Conservation (phyloP, 2,113 vertebrate species). For the Tragelaphus scriptus region DNA sequence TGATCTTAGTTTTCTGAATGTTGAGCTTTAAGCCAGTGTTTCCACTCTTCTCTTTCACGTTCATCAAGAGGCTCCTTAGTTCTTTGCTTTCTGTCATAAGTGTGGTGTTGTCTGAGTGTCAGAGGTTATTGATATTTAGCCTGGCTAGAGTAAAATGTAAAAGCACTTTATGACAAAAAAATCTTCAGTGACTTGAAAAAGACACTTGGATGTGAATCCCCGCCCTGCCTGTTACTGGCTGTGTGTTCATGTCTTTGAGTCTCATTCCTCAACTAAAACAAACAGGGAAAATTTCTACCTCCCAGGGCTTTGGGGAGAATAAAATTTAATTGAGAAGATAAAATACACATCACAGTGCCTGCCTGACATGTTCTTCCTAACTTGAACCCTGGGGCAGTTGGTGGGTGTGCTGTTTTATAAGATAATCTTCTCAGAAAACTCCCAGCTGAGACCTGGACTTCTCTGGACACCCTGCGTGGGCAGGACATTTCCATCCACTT, state of each 20-base stretch:
- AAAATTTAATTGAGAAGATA: not conserved
- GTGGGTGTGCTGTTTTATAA: not conserved
- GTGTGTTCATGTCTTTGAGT: not conserved
- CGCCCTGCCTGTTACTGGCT: not conserved
- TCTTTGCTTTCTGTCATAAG: not conserved
- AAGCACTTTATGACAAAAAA: not conserved
- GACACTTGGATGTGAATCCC: not conserved
- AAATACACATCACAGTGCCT: not conserved
- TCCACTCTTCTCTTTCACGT: not conserved
- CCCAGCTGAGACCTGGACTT: not conserved
- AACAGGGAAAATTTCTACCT: not conserved
- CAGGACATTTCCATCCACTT: not conserved
- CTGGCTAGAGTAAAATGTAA: not conserved
- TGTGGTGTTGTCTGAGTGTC: not conserved
- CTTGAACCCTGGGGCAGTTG: not conserved
- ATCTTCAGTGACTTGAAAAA: not conserved
- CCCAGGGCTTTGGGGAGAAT: not conserved
- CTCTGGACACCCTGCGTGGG: not conserved
- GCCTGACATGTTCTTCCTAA: not conserved
- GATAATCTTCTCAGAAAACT: not conserved
- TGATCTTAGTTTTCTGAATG: not conserved
- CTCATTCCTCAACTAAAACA: not conserved
- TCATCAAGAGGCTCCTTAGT: not conserved
- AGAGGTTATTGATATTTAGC: not conserved
- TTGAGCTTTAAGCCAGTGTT: not conserved